A percentile compares a stretch with the other conserved stretches of the same genome.
These are phyloP conservation scores for Ophion slaviceki DNA, from an alignment of 2,888 invertebrate genomes.

Conservation along the genomic window DNA sequence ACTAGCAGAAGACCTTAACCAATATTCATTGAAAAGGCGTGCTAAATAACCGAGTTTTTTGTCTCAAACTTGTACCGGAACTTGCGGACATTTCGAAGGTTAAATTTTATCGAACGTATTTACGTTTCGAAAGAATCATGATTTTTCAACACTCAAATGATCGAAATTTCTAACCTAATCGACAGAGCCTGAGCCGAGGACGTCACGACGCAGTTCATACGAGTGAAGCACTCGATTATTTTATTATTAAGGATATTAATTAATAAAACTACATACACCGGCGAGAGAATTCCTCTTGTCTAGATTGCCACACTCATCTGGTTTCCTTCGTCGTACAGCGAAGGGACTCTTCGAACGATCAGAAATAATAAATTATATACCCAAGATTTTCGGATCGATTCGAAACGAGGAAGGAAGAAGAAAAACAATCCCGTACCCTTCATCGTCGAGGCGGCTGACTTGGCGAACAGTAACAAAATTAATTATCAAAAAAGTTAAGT, in stretches of 20 bases:
- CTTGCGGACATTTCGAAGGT: no score
- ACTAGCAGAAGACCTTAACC: no score
- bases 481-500: constrained; percentile 5
- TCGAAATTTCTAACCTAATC: no score
- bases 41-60: no score
- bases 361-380: neutral
- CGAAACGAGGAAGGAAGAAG: neutral
- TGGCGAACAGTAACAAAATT: neutral
- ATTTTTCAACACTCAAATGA: no score
- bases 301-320: neutral
- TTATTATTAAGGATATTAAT: no score
- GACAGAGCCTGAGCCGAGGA: neutral
- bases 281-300: neutral
- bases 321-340: neutral
- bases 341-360: constrained; percentile 5
- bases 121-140: no score
- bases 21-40: no score
- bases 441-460: constrained; percentile 27
- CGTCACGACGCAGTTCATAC: no score
- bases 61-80: no score
- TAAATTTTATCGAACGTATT: no score
- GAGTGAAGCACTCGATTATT: neutral
- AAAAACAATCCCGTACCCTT: constrained; percentile 49
- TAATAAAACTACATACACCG: neutral
- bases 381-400: constrained; percentile 4